Evolutionary conservation across 2,113 vertebrate species (phyloP).

Genomic region (Ceuthmochares aereus): DNA sequence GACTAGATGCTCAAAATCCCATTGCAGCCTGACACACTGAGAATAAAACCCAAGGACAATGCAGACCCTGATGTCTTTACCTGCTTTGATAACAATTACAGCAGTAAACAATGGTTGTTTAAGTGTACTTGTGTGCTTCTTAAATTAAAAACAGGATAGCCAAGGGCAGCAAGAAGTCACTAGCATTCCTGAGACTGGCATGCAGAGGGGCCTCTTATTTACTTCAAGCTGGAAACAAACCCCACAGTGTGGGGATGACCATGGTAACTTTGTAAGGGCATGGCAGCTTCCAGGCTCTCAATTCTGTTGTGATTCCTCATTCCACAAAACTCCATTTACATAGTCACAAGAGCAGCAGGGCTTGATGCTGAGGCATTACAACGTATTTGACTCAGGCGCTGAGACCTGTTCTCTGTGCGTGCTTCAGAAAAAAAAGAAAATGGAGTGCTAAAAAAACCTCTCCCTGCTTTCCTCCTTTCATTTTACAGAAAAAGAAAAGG

Average conservation of each 20-base stretch:
- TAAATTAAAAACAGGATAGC: slow-evolving; percentile 76
- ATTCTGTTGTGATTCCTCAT: background rate
- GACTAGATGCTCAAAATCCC: slow-evolving; percentile 56
- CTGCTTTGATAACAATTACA: slow-evolving; percentile 73
- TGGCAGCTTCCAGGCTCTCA: slow-evolving; percentile 23
- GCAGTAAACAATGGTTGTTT: slow-evolving; percentile 70
- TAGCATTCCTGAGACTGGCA: slow-evolving; percentile 41
- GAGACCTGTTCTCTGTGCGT: background rate
- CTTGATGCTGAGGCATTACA: background rate
- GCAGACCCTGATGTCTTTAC: slow-evolving; percentile 70
- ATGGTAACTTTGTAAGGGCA: background rate
- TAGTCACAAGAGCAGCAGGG: background rate
- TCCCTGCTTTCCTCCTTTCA: slow-evolving; percentile 31
- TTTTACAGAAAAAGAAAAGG: slow-evolving; percentile 48
- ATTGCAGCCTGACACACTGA: slow-evolving; percentile 61
- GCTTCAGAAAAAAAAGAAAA: slow-evolving; percentile 37
- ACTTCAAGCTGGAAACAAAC: slow-evolving; percentile 49
- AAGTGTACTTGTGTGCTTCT: slow-evolving; percentile 67
- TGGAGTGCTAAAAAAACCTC: slow-evolving; percentile 26
- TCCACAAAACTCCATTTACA: slow-evolving; percentile 2
- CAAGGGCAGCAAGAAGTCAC: slow-evolving; percentile 65
- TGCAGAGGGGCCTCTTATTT: slow-evolving; percentile 19
- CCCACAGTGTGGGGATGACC: background rate
- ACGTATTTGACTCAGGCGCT: background rate
- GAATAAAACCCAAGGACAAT: slow-evolving; percentile 68